Evolutionary conservation across 30 jellyfish, hydroid and myxozoan species (phyloP).

Genomic region (Pelagia noctiluca): DNA sequence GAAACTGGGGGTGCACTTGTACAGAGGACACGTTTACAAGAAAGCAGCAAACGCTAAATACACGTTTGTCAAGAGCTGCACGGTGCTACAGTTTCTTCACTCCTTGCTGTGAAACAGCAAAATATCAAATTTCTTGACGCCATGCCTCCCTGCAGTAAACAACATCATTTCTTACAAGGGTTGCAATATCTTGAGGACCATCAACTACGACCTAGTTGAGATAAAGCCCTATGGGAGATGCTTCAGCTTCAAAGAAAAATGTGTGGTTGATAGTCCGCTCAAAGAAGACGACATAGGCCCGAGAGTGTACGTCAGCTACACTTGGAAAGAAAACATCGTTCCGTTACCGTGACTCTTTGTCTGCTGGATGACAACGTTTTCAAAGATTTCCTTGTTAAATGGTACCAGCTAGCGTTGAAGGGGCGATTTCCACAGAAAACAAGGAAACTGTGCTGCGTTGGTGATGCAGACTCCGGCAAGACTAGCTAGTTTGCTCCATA

Average conservation of each 20-base stretch:
- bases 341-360: background rate
- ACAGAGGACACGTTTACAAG: no score
- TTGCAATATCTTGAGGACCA: no score
- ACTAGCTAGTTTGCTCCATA: constrained; percentile 66
- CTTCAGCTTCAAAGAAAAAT: constrained; percentile 10
- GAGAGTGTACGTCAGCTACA: background rate
- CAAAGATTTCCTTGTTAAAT: background rate
- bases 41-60: no score
- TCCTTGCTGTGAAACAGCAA: no score
- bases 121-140: no score
- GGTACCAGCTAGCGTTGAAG: constrained; percentile 30
- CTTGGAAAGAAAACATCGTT: background rate
- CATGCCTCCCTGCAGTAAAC: no score
- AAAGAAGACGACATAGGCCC: constrained; percentile 11
- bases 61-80: no score
- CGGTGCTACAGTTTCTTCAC: no score
- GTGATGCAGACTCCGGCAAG: constrained; percentile 59
- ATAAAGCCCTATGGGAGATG: constrained; percentile 28
- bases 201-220: no score
- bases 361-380: background rate
- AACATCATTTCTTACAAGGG: no score
- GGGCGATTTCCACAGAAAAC: constrained; percentile 35
- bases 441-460: constrained; percentile 44
- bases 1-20: no score
- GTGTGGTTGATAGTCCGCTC: background rate